These are phyloP conservation scores for Ceratina calcarata DNA, from an alignment of 1,140 invertebrate genomes.

Conservation along the genomic window DNA sequence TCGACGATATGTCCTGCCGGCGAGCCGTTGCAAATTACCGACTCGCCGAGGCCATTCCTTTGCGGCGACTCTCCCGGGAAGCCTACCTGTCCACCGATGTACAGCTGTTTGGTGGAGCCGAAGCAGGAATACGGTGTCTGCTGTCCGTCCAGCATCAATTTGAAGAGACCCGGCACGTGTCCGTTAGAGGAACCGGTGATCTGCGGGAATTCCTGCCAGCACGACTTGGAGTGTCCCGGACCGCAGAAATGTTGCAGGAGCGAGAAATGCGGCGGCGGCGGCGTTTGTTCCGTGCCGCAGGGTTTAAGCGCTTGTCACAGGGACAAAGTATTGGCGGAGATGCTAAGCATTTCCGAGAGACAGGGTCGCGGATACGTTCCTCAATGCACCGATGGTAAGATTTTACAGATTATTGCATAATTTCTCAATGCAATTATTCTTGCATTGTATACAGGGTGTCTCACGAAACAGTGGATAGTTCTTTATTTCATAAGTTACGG, in stretches of 20 bases:
- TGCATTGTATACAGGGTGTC: too few relatives aligned
- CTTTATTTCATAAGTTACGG: too few relatives aligned
- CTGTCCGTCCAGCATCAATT: conserved; percentile 87
- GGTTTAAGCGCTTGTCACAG: conserved; percentile 84
- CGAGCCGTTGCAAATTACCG: conserved; percentile 89
- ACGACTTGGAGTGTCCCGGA: conserved; percentile 89
- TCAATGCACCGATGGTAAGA: conserved; percentile 84
- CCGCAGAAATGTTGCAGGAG: conserved; percentile 90
- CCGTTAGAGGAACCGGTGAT: conserved; percentile 79
- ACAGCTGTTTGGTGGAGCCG: conserved; percentile 88
- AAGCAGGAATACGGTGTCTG: conserved; percentile 93
- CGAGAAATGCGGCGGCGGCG: conserved; percentile 83
- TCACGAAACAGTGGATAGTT: too few relatives aligned
- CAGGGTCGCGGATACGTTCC: conserved; percentile 91
- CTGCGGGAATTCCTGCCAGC: conserved; percentile 86
- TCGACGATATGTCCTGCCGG: conserved; percentile 89
- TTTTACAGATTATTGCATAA: too few relatives aligned
- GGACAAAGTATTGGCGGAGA: conserved; percentile 88
- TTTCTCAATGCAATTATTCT: neutral
- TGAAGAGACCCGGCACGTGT: conserved; percentile 88
- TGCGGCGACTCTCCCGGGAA: conserved; percentile 91
- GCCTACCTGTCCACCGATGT: conserved; percentile 89
- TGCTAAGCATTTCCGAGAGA: conserved; percentile 88
- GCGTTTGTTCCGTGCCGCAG: conserved; percentile 70
- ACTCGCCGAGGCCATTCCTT: conserved; percentile 88